A percentile compares a stretch with the other conserved stretches of the same genome.
phyloP scores from a whole-genome alignment of 2,113 vertebrate genomes.

The Paracanthobrama guichenoti region DNA sequence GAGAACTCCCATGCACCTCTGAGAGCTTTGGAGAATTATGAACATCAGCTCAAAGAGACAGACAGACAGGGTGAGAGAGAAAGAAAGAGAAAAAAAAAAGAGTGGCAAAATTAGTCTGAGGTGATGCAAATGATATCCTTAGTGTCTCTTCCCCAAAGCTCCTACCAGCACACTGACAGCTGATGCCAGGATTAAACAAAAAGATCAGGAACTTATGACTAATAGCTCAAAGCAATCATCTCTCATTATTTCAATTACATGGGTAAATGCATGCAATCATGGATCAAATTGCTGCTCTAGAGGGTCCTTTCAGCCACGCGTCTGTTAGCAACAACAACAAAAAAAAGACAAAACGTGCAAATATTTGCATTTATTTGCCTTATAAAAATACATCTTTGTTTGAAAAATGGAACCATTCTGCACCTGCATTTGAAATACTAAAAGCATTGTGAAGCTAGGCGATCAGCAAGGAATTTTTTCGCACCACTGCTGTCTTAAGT shows the following conservation, averaged over 20 bases:
- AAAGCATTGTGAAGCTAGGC: constrained; percentile 35
- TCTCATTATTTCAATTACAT: constrained; percentile 99
- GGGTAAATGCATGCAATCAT: constrained; percentile 99
- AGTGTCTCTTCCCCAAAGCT: constrained; percentile 90
- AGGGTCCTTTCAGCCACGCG: constrained; percentile 88
- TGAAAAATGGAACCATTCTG: constrained; percentile 81
- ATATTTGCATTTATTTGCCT: constrained; percentile 93
- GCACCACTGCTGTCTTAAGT: constrained; percentile 80
- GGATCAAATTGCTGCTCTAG: constrained; percentile 94
- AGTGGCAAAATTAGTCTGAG: constrained; percentile 87
- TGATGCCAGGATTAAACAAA: constrained; percentile 99
- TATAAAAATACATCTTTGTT: constrained; percentile 92
- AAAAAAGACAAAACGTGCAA: constrained; percentile 87
- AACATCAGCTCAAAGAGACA: constrained; percentile 78
- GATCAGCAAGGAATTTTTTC: constrained; percentile 60
- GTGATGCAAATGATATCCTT: constrained; percentile 95
- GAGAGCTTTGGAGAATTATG: constrained; percentile 88
- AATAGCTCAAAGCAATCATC: constrained; percentile 99
- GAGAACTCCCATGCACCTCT: constrained; percentile 84
- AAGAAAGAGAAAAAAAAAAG: constrained; percentile 68
- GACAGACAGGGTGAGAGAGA: constrained; percentile 22
- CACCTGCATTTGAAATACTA: constrained; percentile 74
- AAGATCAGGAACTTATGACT: constrained; percentile 99
- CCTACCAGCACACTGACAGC: constrained; percentile 94
- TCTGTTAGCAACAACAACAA: constrained; percentile 77